Evolutionary conservation across 2,113 vertebrate species (phyloP), one percentile per base, ranked within the genome.

Genomic region (Megaptera novaeangliae): DNA sequence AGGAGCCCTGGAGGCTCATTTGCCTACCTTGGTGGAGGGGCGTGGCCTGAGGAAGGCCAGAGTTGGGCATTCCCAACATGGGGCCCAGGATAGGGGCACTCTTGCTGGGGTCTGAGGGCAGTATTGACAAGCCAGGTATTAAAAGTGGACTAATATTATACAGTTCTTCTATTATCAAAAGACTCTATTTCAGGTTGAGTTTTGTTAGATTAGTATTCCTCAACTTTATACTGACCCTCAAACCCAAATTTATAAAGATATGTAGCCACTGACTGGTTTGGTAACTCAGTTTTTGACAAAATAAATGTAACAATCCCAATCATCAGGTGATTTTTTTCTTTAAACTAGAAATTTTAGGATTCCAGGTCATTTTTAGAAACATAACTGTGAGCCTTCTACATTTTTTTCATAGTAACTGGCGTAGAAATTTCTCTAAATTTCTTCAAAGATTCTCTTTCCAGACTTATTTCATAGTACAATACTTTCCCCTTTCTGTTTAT

Each of bases 271-370:
- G 57, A 78, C 8, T 69, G 6, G 17, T 84, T 44, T 44, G 11
- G 59, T 52, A 87, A 44, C 23, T 95, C 39, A n/a, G 74, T 44
- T 90, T 85, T 87, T 69, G n/a, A 89, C 41, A 82, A 61, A 61
- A 72, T 49, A 86, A 39, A 31, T 41, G 14, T 34, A 78, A 91
- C 2, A 86, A 64, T 78, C 7, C 36, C 23, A 78, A 55, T 93
- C 23, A 57, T 52, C 25, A 82, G 52, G 20, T 57, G 78, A 71
- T 41, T 5, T 81, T 88, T 29, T 80, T 80, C 46, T 81, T 64
- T 57, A 85, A 72, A 41, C 61, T 82, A 11, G 59, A 82, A 49
- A 29, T 86, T 91, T 92, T 18, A 61, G 13, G 34, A 69, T 93
- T 94, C 25, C 11, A 75, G 9, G 75, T 84, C 6, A 27, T 61